Conservation (phyloP, 2,888 invertebrate species). For the Hoplodrina ambigua region DNA sequence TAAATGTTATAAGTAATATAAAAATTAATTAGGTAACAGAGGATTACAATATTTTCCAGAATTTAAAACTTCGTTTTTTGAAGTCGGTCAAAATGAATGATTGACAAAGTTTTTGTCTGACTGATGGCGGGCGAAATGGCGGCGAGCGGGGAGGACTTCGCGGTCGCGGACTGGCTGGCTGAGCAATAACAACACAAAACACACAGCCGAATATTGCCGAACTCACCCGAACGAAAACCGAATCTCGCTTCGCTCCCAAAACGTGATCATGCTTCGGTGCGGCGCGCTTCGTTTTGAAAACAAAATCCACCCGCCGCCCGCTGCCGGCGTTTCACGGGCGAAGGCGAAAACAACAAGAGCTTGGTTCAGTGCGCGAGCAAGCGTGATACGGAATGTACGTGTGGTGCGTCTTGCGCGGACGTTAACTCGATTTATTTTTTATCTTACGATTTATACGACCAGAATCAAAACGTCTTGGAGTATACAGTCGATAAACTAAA, state of each 20-base stretch:
- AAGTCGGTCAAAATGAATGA: not conserved
- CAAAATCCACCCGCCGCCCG: slow-evolving; percentile 80
- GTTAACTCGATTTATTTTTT: slow-evolving; percentile 88
- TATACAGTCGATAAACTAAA: slow-evolving; percentile 84
- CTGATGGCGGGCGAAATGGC: slow-evolving; percentile 16
- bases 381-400: slow-evolving; percentile 91
- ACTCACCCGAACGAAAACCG: slow-evolving; percentile 81
- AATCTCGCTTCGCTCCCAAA: slow-evolving; percentile 82
- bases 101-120: slow-evolving; percentile 45
- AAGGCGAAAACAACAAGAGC: slow-evolving; percentile 67
- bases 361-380: slow-evolving; percentile 89
- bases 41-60: not conserved
- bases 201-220: slow-evolving; percentile 79
- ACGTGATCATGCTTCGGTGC: slow-evolving; percentile 80
- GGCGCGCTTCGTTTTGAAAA: slow-evolving; percentile 79
- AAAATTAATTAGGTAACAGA: not conserved
- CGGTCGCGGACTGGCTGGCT: slow-evolving; percentile 60
- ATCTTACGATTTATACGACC: slow-evolving; percentile 87
- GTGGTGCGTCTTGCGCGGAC: slow-evolving; percentile 91
- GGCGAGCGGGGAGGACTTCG: slow-evolving; percentile 20
- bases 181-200: slow-evolving; percentile 80
- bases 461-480: slow-evolving; percentile 86
- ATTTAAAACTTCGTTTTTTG: not conserved
- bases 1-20: no score
- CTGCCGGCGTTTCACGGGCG: slow-evolving; percentile 69